These are phyloP conservation scores for Ceratosolen fusciceps DNA, from an alignment of 1,140 invertebrate species.

Conservation along the genomic window DNA sequence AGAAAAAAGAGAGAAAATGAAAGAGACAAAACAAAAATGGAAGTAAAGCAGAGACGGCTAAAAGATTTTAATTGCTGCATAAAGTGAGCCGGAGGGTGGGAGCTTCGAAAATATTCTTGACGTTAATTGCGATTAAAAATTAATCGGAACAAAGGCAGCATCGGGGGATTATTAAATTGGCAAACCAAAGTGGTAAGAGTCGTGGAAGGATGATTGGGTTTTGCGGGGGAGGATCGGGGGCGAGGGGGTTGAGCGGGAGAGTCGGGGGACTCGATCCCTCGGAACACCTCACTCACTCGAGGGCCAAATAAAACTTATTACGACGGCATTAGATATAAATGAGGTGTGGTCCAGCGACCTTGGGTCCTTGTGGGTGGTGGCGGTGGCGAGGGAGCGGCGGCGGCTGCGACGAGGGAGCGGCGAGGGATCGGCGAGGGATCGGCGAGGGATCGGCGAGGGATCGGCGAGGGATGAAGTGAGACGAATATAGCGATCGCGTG, in stretches of 20 bases:
- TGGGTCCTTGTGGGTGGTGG: no score
- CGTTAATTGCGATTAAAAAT: slow-evolving; percentile 12
- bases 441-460: no score
- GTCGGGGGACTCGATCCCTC: neutral
- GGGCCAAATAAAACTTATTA: slow-evolving; percentile 31
- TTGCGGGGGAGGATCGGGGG: no score
- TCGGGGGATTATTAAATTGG: no score
- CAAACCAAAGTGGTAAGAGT: neutral
- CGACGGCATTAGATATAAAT: neutral
- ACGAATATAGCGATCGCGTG: neutral
- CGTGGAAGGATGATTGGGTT: no score
- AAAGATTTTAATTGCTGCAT: neutral
- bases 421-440: no score
- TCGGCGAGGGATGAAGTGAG: no score
- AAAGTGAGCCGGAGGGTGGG: neutral
- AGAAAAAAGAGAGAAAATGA: neutral
- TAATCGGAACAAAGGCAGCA: neutral
- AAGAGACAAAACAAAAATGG: neutral
- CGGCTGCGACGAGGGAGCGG: no score
- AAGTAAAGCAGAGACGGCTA: neutral
- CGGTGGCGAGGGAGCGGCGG: no score
- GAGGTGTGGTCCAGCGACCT: no score
- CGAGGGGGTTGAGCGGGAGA: neutral
- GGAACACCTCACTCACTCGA: neutral
- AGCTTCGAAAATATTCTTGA: neutral